These are phyloP conservation scores for Drosophila conformis DNA, from an alignment of 2,888 invertebrate species.

Conservation along the genomic window DNA sequence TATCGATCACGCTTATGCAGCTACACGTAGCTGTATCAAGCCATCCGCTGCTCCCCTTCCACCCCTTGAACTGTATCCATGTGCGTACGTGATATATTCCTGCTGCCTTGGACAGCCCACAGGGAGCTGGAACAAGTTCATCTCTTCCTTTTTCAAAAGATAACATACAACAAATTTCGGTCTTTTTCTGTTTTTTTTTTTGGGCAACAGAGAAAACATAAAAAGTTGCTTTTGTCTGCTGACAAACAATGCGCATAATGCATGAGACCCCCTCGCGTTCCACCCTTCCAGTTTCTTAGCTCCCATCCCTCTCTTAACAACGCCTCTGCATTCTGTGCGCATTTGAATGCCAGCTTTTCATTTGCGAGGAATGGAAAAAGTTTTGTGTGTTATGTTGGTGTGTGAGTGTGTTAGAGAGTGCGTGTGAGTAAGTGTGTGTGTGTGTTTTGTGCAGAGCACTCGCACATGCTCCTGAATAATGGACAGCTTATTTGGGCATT, in stretches of 20 bases:
- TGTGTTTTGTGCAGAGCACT: constrained; percentile 28
- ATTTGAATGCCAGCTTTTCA: constrained; percentile 62
- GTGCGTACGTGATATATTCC: constrained; percentile 58
- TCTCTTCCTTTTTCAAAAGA: constrained; percentile 46
- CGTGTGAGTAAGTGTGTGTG: constrained; percentile 14
- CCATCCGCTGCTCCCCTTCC: background rate
- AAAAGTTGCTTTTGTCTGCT: constrained; percentile 79
- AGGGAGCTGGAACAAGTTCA: constrained; percentile 23
- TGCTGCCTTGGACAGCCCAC: constrained; percentile 8
- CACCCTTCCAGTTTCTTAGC: background rate
- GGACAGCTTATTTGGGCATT: constrained; percentile 79
- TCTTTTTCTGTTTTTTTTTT: constrained; percentile 34
- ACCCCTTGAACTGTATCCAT: background rate
- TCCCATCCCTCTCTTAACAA: background rate
- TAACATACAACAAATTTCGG: constrained; percentile 36
- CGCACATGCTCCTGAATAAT: constrained; percentile 74
- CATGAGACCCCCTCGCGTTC: constrained; percentile 47
- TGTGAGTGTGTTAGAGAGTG: constrained; percentile 7
- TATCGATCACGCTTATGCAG: constrained; percentile 72
- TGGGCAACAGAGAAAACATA: constrained; percentile 42
- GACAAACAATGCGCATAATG: constrained; percentile 78
- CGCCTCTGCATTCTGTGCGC: constrained; percentile 47
- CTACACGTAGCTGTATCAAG: constrained; percentile 38
- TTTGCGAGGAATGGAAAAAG: constrained; percentile 32
- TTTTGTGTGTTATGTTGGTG: constrained; percentile 28